Evolutionary conservation across 2,888 invertebrate genomes (phyloP), one percentile per base, ranked within the genome.

Genomic region (Perithous albicinctus): DNA sequence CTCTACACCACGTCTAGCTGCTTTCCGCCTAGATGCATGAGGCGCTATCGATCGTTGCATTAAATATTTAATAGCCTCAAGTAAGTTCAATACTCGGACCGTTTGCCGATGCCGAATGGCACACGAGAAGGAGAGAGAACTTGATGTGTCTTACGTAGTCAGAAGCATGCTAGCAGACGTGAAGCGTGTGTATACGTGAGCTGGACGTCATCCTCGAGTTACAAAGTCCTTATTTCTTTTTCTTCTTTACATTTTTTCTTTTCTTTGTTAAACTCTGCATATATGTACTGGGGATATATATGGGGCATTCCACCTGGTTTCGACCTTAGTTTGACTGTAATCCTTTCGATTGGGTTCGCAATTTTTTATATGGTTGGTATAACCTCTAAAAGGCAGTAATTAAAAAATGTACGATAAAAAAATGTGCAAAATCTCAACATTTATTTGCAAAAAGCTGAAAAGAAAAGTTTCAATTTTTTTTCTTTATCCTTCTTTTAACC

Each of bases 1-100:
- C 78, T 72, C n/a, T n/a, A n/a, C n/a, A 23, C 64, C 48, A 35
- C 20, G n/a, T 18, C n/a, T 29, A 35, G 43, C 72, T 78, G 18
- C 70, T 77, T 80, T 61, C 54, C 56, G 59, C 51, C 54, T 75
- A 73, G 80, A 78, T 70, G 70, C 82, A 56, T 48, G 66, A 66
- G 46, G 18, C 56, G 59, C 56, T 90, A 90, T 90, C 88, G 90
- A 90, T 89, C 90, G 83, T 76, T n/a, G 4, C 85, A 86, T 88
- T 88, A 88, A 87, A 90, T 90, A 90, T 90, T 91, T 87, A 91
- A 89, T 89, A 89, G 86, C 80, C 84, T 87, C 84, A 87, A 88
- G 88, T 86, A 90, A 90, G 90, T 90, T 91, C 91, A 89, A 90
- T 90, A 91, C 88, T 87, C 87, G 82, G 75, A 77, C n/a, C 81